phyloP scores from a whole-genome alignment of 2,888 invertebrate genomes.

The Dromius quadrimaculatus region DNA sequence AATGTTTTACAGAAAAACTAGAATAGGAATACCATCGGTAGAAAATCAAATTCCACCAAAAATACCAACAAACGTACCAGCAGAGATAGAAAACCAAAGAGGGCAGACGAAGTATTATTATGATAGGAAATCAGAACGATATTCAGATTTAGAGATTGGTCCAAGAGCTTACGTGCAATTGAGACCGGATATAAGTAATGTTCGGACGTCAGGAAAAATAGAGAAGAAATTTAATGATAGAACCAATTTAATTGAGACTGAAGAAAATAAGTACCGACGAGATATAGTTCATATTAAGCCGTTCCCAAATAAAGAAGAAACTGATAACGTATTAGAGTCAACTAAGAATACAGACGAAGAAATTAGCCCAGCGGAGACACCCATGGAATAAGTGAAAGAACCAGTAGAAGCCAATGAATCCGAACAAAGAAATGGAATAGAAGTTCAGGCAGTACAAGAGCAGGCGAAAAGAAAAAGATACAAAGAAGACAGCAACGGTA shows the following conservation, averaged over 20 bases:
- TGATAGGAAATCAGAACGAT: constrained; percentile 7
- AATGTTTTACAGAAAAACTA: too few relatives aligned
- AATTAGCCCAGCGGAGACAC: not conserved
- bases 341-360: not conserved
- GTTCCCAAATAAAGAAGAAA: not conserved
- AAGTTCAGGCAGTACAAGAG: not conserved
- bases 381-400: not conserved
- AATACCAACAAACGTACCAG: too few relatives aligned
- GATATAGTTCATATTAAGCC: constrained; percentile 20
- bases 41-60: too few relatives aligned
- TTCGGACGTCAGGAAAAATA: constrained; percentile 1
- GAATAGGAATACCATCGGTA: too few relatives aligned
- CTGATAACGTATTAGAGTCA: not conserved
- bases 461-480: not conserved
- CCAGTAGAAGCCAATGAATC: not conserved
- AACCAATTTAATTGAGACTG: not conserved
- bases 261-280: constrained; percentile 11
- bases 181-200: not conserved
- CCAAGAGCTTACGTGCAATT: constrained; percentile 8
- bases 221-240: constrained; percentile 14
- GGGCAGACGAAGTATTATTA: too few relatives aligned
- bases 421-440: not conserved
- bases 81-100: too few relatives aligned
- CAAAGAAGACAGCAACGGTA: not conserved
- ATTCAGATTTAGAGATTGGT: constrained; percentile 2